Base-by-base conservation (phyloP, 1,140 invertebrate species). In the Anthonomus grandis region DNA sequence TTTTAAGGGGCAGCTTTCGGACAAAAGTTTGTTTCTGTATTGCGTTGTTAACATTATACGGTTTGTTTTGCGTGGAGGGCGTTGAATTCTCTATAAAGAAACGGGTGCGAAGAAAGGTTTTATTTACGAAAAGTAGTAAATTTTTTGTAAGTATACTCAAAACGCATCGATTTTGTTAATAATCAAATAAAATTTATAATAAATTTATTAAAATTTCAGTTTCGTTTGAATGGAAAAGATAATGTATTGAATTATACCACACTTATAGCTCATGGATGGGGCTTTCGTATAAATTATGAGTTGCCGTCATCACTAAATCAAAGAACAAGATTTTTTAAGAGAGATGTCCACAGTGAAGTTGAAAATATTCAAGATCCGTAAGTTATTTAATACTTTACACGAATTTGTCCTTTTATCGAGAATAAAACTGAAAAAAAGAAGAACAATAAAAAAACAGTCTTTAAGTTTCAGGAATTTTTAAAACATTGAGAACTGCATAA, bases 101-200 rank as follows among this genome's bases (percentile, higher is more conserved):
- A 37, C 31, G 68, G 15, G 59, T 66, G n/a, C 66, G 62, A 27
- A 49, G 68, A 19, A 65, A 62, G 51, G 60, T 70, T 2, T 25
- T 68, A 4, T 70, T 70, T 34, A 65, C 54, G 12, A 70, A 68
- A 61, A 68, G 63, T 54, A 66, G 64, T 22, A 70, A 65, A 62
- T 62, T 64, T 57, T 70, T 70, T 51, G 68, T 70, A 57, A 64
- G 66, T 70, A 63, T 45, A 41, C 18, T 19, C 18, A 38, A 19
- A 34, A 15, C 6, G 36, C 8, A 13, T 8, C 9, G 31, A 12
- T 17, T 41, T 22, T 18, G 5, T 25, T 22, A 9, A 22, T 41
- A n/a, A n/a, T 41, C 23, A 6, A 31, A 41, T 18, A 22, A 41
- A 3, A 48, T 41, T 15, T 39, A 23, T 36, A n/a, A n/a, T n/a